These are phyloP conservation scores for Camptogramma bilineatum DNA, from an alignment of 2,888 invertebrate genomes.

Conservation along the genomic window DNA sequence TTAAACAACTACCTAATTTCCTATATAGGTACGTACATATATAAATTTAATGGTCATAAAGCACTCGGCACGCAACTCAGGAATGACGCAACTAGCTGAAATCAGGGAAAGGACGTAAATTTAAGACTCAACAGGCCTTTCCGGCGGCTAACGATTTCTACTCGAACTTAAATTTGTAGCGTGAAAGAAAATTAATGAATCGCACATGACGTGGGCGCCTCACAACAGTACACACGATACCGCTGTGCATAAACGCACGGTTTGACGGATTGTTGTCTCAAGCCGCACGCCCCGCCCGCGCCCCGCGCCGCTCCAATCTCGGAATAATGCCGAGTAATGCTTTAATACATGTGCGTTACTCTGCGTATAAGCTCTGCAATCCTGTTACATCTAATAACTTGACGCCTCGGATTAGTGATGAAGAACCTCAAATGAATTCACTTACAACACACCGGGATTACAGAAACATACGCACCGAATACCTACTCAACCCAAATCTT, in stretches of 20 bases:
- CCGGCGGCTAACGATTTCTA: conserved; percentile 79
- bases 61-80: conserved; percentile 74
- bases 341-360: conserved; percentile 37
- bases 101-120: conserved; percentile 78
- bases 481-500: conserved; percentile 36
- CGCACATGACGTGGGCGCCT: conserved; percentile 64
- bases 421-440: conserved; percentile 39
- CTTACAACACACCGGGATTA: conserved; percentile 32
- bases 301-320: conserved; percentile 22
- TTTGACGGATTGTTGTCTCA: conserved; percentile 32
- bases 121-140: conserved; percentile 80
- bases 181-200: conserved; percentile 83
- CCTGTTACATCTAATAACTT: conserved; percentile 49
- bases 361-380: conserved; percentile 43
- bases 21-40: conserved; percentile 66
- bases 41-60: conserved; percentile 79
- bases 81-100: conserved; percentile 76
- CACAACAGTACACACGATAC: conserved; percentile 27
- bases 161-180: conserved; percentile 75
- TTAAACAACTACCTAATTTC: conserved; percentile 79
- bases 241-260: conserved; percentile 38
- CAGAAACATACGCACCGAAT: conserved; percentile 28
- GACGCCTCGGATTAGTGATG: conserved; percentile 34
- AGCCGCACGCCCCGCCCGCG: conserved; percentile 14
- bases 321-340: conserved; percentile 37